phyloP scores from a whole-genome alignment of 2,797 vertebrate genomes.

The Chelmon rostratus region DNA sequence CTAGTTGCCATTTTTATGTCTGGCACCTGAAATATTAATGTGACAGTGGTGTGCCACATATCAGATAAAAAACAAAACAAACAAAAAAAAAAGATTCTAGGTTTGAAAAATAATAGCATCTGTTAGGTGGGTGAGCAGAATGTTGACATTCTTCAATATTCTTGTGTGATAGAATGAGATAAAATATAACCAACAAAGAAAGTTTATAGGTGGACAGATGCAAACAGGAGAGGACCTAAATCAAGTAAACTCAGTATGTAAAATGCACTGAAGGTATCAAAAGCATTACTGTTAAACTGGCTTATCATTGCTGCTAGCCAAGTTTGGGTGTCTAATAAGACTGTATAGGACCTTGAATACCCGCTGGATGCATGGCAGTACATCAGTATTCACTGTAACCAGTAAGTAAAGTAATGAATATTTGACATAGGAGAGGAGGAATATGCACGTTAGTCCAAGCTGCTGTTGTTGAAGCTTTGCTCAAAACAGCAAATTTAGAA shows the following conservation, averaged over 20 bases:
- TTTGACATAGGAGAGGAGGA: background rate
- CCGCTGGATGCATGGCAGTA: background rate
- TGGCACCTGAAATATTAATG: constrained; percentile 65
- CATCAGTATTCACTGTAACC: background rate
- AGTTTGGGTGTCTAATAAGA: constrained; percentile 1
- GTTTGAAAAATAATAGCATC: constrained; percentile 41
- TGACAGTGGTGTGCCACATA: constrained; percentile 15
- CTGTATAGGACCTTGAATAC: background rate
- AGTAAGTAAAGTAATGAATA: background rate
- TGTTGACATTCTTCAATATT: constrained; percentile 35
- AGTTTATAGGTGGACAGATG: constrained; percentile 7
- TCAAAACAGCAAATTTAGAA: background rate
- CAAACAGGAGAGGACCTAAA: constrained; percentile 21
- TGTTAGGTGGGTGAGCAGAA: constrained; percentile 21
- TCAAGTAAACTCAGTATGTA: too few relatives aligned
- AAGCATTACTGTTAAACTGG: too few relatives aligned
- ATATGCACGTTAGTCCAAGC: background rate
- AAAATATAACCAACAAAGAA: constrained; percentile 23
- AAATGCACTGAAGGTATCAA: too few relatives aligned
- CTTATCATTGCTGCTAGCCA: too few relatives aligned
- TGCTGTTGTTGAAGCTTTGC: constrained; percentile 18
- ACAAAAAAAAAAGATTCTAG: constrained; percentile 4
- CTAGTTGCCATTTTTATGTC: constrained; percentile 26
- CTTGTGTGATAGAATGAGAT: constrained; percentile 8
- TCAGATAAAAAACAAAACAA: constrained; percentile 26